Conservation (phyloP, 92 coral and sea anemone species). For the Pocillopora grandis region DNA sequence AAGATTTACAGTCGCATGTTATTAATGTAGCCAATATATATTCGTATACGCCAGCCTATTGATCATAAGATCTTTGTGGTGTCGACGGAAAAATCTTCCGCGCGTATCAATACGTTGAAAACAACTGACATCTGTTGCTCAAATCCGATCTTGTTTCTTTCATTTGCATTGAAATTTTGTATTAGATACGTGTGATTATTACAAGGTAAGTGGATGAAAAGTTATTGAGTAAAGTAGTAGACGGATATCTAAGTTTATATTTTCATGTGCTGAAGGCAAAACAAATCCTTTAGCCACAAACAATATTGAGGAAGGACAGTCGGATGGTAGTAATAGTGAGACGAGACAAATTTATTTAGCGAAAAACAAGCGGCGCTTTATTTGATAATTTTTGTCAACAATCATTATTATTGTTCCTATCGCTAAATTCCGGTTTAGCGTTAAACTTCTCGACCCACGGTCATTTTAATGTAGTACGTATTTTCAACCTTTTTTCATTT, state of each 20-base stretch:
- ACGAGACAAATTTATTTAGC: background rate
- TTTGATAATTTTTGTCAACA: background rate
- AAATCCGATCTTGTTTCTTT: background rate
- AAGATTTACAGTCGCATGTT: background rate
- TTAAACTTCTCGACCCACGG: slow-evolving; percentile 13
- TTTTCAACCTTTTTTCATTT: slow-evolving; percentile 11
- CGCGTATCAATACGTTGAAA: background rate
- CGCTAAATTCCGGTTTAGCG: background rate
- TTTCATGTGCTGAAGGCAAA: background rate
- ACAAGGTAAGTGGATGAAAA: slow-evolving; percentile 4
- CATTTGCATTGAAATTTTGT: background rate
- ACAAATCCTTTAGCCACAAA: background rate
- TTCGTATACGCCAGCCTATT: background rate
- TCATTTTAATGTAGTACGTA: slow-evolving; percentile 18
- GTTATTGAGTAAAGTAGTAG: background rate
- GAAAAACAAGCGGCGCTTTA: slow-evolving; percentile 1
- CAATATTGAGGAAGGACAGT: background rate
- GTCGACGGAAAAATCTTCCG: slow-evolving; percentile 2
- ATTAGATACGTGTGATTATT: background rate
- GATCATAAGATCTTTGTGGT: background rate
- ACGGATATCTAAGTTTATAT: background rate
- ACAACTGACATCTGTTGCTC: background rate
- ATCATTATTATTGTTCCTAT: slow-evolving; percentile 7
- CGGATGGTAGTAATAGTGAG: background rate
- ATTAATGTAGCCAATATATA: slow-evolving; percentile 39